Evolutionary conservation across 2,797 vertebrate genomes (phyloP), one percentile per base, ranked within the genome.

Genomic region (Scolopax bukidnonensis): DNA sequence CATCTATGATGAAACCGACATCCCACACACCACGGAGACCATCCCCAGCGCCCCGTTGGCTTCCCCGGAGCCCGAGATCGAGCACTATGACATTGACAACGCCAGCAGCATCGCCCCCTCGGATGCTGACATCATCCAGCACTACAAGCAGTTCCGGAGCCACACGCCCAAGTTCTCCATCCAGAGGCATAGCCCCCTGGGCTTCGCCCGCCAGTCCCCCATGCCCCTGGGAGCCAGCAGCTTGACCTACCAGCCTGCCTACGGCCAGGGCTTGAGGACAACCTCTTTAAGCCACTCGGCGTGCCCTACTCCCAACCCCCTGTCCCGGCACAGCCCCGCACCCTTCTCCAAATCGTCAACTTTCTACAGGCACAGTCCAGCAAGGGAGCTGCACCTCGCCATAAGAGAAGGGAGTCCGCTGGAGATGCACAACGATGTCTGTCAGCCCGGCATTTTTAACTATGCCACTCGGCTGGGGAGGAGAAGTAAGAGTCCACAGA

Each of bases 71-170:
- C 97, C 98, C 0, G 99, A 99, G 81, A 99, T 99, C 1, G 99
- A 99, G 93, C 99, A 99, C 97, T 99, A 99, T 0, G 99, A 99
- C 97, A 99, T 99, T 0, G 99, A 99, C 97, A 99, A 99, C 0
- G 99, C 99, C 93, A 99, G 99, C 97, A 99, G 99, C 95, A 99
- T 99, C 2, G 99, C 99, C 1, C 99, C 99, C 0, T 99, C 99
- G 0, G 99, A 99, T 0, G 99, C 99, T 0, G 99, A 99, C 97
- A 99, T 99, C 94, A 98, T 99, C 93, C 99, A 99, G 93, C 99
- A 99, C 97, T 99, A 99, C 97, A 99, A 99, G 91, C 99, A 99
- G 96, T 99, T 99, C 97, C 98, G 99, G 40, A 99, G 99, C 97
- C 99, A 99, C 97, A 99, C 99, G 0, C 99, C 99, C 76, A 99